phyloP scores from a whole-genome alignment of 2,113 vertebrate genomes.

The Daubentonia madagascariensis region DNA sequence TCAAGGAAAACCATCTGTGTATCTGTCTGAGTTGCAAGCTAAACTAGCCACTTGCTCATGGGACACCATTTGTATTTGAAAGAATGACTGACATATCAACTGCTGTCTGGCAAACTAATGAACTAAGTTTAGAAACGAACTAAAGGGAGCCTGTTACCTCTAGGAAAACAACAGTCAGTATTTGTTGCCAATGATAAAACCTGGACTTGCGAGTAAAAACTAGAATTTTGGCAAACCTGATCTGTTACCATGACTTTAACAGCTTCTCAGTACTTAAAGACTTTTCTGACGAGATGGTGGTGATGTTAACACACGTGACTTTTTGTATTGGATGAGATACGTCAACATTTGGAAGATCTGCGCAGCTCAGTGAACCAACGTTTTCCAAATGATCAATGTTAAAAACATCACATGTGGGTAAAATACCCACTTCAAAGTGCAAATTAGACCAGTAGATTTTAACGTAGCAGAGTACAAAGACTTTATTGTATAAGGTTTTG shows the following conservation, averaged over 20 bases:
- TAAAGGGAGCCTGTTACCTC: neutral
- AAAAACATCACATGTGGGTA: neutral
- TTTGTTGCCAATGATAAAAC: neutral
- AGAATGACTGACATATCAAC: rapidly evolving
- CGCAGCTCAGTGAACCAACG: neutral
- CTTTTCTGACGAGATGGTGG: neutral
- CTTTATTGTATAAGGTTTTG: neutral
- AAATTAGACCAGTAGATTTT: neutral
- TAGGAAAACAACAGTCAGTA: neutral
- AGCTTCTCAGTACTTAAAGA: neutral
- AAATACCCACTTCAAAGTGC: neutral
- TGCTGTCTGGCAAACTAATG: too few relatives aligned
- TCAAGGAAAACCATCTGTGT: neutral
- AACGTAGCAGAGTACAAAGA: neutral
- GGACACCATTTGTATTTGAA: neutral
- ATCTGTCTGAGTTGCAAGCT: neutral
- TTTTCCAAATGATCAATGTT: neutral
- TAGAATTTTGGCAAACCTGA: neutral
- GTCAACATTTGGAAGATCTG: neutral
- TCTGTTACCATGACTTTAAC: neutral
- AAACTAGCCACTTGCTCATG: neutral
- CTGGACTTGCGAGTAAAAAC: neutral
- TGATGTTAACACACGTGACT: neutral
- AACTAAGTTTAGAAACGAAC: neutral
- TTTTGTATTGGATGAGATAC: neutral